Evolutionary conservation across 1,140 invertebrate species (phyloP).

Genomic region (Drosophila parabipectinata): DNA sequence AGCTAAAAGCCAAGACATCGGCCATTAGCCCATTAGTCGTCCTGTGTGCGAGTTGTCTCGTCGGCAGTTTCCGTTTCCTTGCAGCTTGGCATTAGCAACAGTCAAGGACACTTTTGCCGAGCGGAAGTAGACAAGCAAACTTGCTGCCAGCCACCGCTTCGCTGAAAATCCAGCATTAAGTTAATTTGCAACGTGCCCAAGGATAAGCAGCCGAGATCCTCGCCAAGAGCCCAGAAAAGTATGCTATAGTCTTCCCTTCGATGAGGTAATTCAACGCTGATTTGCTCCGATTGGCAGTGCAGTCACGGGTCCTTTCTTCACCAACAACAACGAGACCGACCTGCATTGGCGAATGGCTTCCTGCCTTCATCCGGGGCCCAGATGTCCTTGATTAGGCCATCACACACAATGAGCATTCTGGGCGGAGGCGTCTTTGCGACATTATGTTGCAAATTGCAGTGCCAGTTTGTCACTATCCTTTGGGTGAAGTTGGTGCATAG

Average conservation of each 20-base stretch:
- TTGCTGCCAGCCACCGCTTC: slow-evolving; percentile 21
- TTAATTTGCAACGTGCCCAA: slow-evolving; percentile 76
- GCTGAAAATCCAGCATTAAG: slow-evolving; percentile 66
- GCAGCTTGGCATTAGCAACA: slow-evolving; percentile 67
- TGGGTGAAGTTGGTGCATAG: neutral
- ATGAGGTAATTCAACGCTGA: slow-evolving; percentile 74
- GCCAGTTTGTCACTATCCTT: slow-evolving; percentile 46
- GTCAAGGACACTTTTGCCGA: slow-evolving; percentile 77
- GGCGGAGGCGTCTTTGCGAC: slow-evolving; percentile 34
- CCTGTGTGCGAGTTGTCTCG: slow-evolving; percentile 61
- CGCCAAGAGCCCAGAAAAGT: slow-evolving; percentile 20
- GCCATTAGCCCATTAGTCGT: slow-evolving; percentile 60
- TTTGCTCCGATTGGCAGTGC: slow-evolving; percentile 69
- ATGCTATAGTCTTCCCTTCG: slow-evolving; percentile 50
- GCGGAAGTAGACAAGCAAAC: slow-evolving; percentile 76
- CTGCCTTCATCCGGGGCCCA: slow-evolving; percentile 5
- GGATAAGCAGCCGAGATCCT: slow-evolving; percentile 7
- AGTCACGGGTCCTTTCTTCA: slow-evolving; percentile 46
- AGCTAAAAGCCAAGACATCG: slow-evolving; percentile 60
- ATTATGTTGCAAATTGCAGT: slow-evolving; percentile 61
- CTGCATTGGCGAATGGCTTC: slow-evolving; percentile 1
- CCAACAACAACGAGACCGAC: neutral
- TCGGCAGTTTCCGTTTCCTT: slow-evolving; percentile 70
- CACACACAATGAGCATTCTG: slow-evolving; percentile 50
- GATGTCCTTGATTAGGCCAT: slow-evolving; percentile 65